Conservation (phyloP, 2,113 vertebrate genomes). For the Alces alces region DNA sequence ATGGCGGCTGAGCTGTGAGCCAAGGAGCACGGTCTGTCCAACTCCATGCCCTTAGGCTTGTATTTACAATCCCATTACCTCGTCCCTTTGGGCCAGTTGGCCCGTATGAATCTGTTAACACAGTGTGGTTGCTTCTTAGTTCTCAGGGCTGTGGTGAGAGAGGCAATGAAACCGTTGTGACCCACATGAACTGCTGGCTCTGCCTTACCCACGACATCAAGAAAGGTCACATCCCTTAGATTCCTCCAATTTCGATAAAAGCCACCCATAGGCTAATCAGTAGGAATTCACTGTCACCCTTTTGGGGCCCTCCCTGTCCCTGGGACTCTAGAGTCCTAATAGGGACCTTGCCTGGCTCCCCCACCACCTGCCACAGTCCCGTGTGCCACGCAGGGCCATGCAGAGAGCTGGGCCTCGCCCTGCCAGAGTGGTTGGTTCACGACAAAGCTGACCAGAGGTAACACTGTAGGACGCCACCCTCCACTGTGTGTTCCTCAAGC, state of each 20-base stretch:
- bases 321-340: not conserved
- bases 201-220: not conserved
- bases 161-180: not conserved
- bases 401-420: too few relatives aligned
- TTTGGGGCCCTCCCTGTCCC: not conserved
- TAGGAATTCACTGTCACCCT: not conserved
- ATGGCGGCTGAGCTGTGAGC: not conserved
- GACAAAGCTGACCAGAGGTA: not conserved
- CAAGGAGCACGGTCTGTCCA: not conserved
- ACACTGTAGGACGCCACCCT: not conserved
- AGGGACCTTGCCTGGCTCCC: not conserved
- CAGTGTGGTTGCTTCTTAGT: not conserved
- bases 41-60: not conserved
- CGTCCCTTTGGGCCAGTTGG: not conserved
- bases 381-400: accelerated
- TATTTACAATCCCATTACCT: not conserved
- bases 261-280: not conserved
- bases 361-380: not conserved
- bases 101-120: not conserved
- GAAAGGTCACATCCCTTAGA: not conserved
- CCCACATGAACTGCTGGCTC: not conserved
- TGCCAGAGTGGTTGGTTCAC: not conserved
- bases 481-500: not conserved
- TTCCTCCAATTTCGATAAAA: not conserved
- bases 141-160: not conserved